A percentile compares a stretch with the other conserved stretches of the same genome.
Evolutionary conservation across 2,888 invertebrate species (phyloP).

Genomic region (Spodoptera littoralis): DNA sequence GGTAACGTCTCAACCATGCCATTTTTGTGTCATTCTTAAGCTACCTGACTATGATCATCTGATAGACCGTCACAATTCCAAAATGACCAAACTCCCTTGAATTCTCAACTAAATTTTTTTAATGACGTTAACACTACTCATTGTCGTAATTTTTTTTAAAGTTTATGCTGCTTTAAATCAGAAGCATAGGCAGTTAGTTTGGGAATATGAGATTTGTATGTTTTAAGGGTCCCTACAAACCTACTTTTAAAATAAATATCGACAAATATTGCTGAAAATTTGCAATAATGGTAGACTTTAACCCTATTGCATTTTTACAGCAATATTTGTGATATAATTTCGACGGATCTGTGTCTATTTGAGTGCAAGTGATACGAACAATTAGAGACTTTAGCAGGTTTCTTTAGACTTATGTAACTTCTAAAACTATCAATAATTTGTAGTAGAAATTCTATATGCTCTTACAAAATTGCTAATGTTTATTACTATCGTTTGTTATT

Average conservation of each 20-base stretch:
- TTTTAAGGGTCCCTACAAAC: neutral
- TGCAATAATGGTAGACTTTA: neutral
- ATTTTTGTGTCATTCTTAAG: conserved; percentile 7
- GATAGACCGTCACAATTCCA: neutral
- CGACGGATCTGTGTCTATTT: neutral
- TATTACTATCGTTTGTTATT: no score
- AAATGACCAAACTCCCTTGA: neutral
- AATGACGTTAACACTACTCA: no score
- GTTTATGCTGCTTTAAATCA: neutral
- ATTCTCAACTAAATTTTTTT: no score
- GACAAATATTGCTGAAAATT: neutral
- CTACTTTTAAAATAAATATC: conserved; percentile 1
- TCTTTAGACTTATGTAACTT: no score
- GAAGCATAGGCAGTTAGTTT: conserved; percentile 9
- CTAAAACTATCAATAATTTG: no score
- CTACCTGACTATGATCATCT: conserved; percentile 3
- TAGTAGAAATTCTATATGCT: no score
- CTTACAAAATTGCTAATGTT: no score
- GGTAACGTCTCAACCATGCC: conserved; percentile 3
- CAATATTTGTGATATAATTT: neutral
- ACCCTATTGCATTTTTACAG: neutral
- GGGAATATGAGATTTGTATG: neutral
- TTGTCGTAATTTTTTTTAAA: no score
- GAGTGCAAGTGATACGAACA: no score
- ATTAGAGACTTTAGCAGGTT: no score